Conservation (phyloP, 2,888 invertebrate genomes). For the Beris morrisii region DNA sequence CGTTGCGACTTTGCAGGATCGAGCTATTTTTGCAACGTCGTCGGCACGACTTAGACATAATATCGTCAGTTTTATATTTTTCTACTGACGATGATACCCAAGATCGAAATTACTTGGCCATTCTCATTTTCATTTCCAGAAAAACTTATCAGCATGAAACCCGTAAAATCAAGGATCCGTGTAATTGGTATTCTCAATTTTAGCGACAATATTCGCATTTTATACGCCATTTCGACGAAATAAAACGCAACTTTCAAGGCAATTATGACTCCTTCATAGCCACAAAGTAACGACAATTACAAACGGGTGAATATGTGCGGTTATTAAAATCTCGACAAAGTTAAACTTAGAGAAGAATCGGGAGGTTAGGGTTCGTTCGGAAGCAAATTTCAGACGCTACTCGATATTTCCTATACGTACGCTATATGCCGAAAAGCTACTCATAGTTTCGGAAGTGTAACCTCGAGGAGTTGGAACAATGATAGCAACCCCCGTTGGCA, state of each 20-base stretch:
- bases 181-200: too few relatives aligned
- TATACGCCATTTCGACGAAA: background rate
- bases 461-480: background rate
- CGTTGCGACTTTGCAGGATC: too few relatives aligned
- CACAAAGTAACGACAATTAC: slow-evolving; percentile 10
- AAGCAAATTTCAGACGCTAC: slow-evolving; percentile 7
- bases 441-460: too few relatives aligned
- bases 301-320: background rate
- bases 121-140: too few relatives aligned
- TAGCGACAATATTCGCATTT: background rate
- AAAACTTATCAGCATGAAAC: too few relatives aligned
- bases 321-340: slow-evolving; percentile 9
- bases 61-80: too few relatives aligned
- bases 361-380: background rate
- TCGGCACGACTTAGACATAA: too few relatives aligned
- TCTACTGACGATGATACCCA: too few relatives aligned
- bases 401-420: too few relatives aligned
- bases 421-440: background rate
- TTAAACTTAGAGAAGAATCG: background rate
- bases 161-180: too few relatives aligned
- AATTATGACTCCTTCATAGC: background rate
- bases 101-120: too few relatives aligned
- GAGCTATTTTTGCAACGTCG: too few relatives aligned
- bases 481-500: slow-evolving; percentile 6
- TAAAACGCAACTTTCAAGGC: slow-evolving; percentile 1